These are phyloP conservation scores for Rhagonycha lutea DNA, from an alignment of 2,888 invertebrate species.

Conservation along the genomic window DNA sequence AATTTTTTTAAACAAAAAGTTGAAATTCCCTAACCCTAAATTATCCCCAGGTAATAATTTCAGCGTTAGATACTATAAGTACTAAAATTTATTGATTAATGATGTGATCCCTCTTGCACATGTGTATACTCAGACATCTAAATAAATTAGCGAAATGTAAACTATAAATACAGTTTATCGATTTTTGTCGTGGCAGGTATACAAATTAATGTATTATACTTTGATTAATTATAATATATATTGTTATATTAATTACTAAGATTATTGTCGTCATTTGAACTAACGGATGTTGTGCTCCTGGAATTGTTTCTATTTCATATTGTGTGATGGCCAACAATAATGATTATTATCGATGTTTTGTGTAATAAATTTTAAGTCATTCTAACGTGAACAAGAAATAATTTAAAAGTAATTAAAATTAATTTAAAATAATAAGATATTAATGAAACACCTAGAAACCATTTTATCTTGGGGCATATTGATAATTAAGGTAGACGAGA, in stretches of 20 bases:
- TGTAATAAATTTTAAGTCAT: background rate
- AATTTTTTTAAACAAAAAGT: too few species aligned
- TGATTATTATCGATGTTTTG: background rate
- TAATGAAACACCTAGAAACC: background rate
- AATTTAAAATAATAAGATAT: background rate
- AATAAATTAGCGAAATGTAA: background rate
- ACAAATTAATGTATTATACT: background rate
- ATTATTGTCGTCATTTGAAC: background rate
- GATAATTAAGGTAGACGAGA: background rate
- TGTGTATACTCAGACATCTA: background rate
- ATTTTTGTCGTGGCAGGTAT: background rate
- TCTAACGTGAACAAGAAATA: background rate
- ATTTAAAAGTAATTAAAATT: background rate
- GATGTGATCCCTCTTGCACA: background rate
- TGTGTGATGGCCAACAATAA: too few species aligned
- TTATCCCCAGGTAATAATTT: background rate
- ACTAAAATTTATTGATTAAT: background rate
- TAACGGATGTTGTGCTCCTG: background rate
- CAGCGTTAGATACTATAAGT: background rate
- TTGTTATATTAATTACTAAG: background rate
- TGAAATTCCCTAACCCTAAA: background rate
- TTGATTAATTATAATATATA: background rate
- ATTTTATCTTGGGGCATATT: background rate
- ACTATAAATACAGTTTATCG: background rate
- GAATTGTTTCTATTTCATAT: background rate